Percentiles rank a stretch among this genome's conserved stretches.
These are phyloP conservation scores for Pipistrellus kuhlii DNA, from an alignment of 2,797 vertebrate species.

Conservation along the genomic window DNA sequence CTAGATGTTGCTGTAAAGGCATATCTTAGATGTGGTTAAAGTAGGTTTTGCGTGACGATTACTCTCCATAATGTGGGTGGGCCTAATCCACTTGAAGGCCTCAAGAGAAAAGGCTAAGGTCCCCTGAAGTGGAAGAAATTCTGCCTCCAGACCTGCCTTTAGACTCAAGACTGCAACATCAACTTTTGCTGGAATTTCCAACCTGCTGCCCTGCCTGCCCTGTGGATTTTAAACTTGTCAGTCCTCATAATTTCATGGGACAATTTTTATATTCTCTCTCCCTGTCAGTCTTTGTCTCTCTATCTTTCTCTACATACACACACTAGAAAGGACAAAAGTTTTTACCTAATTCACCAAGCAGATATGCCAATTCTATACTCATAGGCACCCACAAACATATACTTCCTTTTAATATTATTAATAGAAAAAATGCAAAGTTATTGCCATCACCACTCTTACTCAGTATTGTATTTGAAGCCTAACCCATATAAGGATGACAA, in stretches of 20 bases:
- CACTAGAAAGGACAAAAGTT: background rate
- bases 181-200: background rate
- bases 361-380: background rate
- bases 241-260: background rate
- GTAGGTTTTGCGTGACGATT: background rate
- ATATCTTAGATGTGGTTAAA: background rate
- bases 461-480: background rate
- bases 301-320: background rate
- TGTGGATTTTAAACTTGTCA: background rate
- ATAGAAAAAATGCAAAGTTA: conserved; percentile 30
- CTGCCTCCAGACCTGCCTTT: background rate
- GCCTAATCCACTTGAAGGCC: conserved; percentile 7
- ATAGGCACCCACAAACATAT: background rate
- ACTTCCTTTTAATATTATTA: background rate
- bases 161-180: background rate
- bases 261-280: background rate
- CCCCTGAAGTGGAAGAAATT: background rate
- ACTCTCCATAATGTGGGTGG: background rate
- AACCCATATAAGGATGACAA: background rate
- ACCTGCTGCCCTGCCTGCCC: background rate
- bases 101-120: background rate
- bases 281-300: background rate
- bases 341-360: background rate
- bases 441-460: background rate
- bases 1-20: background rate